Evolutionary conservation across 1,140 invertebrate genomes (phyloP), one percentile per base, ranked within the genome.

Genomic region (Tetraneura akinire): DNA sequence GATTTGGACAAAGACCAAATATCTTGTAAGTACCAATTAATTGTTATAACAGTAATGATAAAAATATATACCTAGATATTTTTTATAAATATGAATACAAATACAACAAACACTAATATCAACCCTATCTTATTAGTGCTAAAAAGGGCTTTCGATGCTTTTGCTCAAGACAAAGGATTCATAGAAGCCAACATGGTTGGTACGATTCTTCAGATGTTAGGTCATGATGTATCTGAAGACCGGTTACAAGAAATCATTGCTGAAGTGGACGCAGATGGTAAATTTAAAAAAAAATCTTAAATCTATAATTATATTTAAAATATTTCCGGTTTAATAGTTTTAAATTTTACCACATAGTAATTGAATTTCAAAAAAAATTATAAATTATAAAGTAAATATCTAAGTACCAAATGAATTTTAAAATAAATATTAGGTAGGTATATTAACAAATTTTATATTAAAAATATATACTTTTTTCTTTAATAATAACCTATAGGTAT

Each of bases 61-160:
- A 8, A 37, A 37, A 37, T 37, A 37, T 37, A 37, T 3, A 37
- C 32, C 32, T 37, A 37, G n/a, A n/a, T n/a, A n/a, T n/a, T n/a
- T n/a, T n/a, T 37, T 37, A 3, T 37, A 37, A 37, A 37, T 37
- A 37, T 37, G 32, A 37, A 37, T 37, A 37, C 3, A 37, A 37
- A 37, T 37, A 37, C 8, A 37, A 8, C 18, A 0, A 14, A 29
- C 18, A 26, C 42, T 13, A 49, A 66, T 80, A 42, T 16, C 47
- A 2, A 0, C 32, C n/a, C 23, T 49, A 47, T 82, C 21, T 64
- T 82, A 81, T 16, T 81, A 84, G 83, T 96, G 82, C 89, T 97
- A 82, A 92, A 93, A 84, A 95, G 96, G 87, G 96, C 96, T 55
- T 98, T 98, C 87, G 95, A 97, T 89, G 96, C 95, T 86, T 98